Base-by-base conservation (phyloP, 2,797 vertebrate genomes). In the Cossypha heuglini region DNA sequence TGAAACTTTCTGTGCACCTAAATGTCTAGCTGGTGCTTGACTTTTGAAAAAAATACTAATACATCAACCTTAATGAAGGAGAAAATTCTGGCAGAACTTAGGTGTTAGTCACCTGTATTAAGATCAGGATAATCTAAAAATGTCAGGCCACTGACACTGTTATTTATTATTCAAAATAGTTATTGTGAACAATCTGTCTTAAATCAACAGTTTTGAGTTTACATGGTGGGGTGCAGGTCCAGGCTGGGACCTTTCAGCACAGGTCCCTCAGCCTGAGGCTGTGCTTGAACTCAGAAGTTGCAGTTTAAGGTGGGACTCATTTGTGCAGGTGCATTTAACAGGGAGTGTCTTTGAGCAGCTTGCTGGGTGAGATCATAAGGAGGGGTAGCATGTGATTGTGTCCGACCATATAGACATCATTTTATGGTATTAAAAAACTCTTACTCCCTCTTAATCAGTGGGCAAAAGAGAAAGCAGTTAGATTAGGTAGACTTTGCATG, bases 11-110 rank as follows among this genome's bases (percentile, higher is more conserved):
- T 77, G 10, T 71, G 64, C 6, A 6, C 57, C 18, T 71, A 40
- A 76, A 79, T 67, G 18, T 42, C 68, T 77, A 48, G 16, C 6
- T 87, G 20, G 15, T 86, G 58, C 49, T 25, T 64, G 40, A 59
- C 37, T 93, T 73, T 4, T 54, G 25, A 71, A 83, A 88, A 90
- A 79, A 78, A 35, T 24, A 57, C 5, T 38, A 68, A 62, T 55
- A 29, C 2, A 37, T 75, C 38, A 48, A 7, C 52, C 33, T 73
- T 85, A 91, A 89, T 40, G 42, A 93, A 87, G 17, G 37, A 86
- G 82, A 91, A 82, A 48, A 76, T 71, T 55, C 64, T 79, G 24
- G 52, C 52, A 86, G 55, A 77, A 67, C 15, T 72, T 49, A 31
- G 29, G 10, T 51, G 9, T 21, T 71, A 73, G 52, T 75, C 15